phyloP scores from a whole-genome alignment of 2,888 invertebrate species.

The Cataglyphis cursor region DNA sequence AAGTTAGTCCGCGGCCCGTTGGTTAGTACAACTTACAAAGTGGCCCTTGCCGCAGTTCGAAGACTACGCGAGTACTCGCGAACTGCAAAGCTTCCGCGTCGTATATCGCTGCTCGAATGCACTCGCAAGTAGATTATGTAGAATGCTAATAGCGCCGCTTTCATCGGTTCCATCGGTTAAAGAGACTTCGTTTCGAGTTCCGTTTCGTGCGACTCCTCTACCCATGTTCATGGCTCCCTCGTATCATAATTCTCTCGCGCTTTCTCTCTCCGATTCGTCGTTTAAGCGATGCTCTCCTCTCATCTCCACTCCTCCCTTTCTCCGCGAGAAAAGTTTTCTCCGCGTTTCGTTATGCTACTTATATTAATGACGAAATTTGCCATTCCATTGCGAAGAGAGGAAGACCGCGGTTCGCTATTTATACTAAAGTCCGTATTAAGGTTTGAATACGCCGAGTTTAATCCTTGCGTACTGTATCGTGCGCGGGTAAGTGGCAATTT shows the following conservation, averaged over 20 bases:
- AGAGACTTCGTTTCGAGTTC: conserved; percentile 70
- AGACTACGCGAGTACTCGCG: conserved; percentile 66
- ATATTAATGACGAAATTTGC: conserved; percentile 38
- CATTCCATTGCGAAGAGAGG: not conserved
- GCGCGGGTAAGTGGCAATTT: conserved; percentile 51
- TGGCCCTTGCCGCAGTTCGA: conserved; percentile 73
- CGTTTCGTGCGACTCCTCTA: not conserved
- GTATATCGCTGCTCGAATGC: conserved; percentile 74
- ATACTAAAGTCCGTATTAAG: conserved; percentile 30
- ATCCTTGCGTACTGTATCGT: conserved; percentile 36
- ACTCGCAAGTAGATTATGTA: conserved; percentile 73
- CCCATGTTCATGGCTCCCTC: not conserved
- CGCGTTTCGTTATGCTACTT: not conserved
- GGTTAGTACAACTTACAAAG: conserved; percentile 70
- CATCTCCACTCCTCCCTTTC: not conserved
- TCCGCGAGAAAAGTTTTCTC: conserved; percentile 49
- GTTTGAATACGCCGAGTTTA: conserved; percentile 36
- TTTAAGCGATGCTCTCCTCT: not conserved
- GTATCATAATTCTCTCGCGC: conserved; percentile 11
- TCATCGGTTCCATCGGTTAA: conserved; percentile 69
- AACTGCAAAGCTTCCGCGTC: conserved; percentile 61
- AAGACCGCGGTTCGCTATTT: conserved; percentile 20
- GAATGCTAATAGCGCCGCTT: conserved; percentile 71
- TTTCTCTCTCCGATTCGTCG: not conserved
- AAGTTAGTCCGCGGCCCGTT: conserved; percentile 35